Evolutionary conservation across 2,113 vertebrate genomes (phyloP), one percentile per base, ranked within the genome.

Genomic region (Phocoena phocoena): DNA sequence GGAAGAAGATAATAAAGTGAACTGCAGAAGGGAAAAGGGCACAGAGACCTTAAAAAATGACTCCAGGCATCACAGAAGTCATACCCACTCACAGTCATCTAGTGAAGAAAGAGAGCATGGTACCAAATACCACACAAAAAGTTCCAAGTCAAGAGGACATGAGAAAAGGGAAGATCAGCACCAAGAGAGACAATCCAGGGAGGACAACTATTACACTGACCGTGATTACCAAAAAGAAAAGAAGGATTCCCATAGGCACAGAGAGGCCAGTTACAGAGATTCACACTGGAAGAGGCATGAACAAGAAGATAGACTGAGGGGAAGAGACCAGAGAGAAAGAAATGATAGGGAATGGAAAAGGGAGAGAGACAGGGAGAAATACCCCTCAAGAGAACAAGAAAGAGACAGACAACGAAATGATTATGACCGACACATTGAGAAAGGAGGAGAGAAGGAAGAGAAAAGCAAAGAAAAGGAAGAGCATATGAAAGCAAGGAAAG

Each of bases 41-140:
- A 90, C 73, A 79, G 97, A 96, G 95, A 98, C 87, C 63, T 95
- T 98, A 12, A 98, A 93, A 36, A 99, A 98, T 67, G 98, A 96
- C 47, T 97, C 97, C 58, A 99, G 98, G 97, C 99, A 76, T 33
- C 98, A 98, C 41, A 99, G 99, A 97, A 99, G 97, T 96, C 99
- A 98, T 81, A 98, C 98, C 41, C 97, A 55, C 58, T 99, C 99
- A 1, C 98, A 97, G 13, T 99, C 99, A 5, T 99, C 99, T 26
- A 99, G 99, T 6, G 99, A 97, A 79, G 99, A 99, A 98, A 99
- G 90, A 95, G 97, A 97, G 18, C 96, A 71, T 33, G 21, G 0
- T 28, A 15, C 89, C 88, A 98, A 98, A 95, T 95, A 92, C 92
- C 98, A 98, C 73, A 97, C 91, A 55, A 93, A 76, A 95, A 93